Conservation (phyloP, 2,797 vertebrate species). For the Carcharodon carcharias region DNA sequence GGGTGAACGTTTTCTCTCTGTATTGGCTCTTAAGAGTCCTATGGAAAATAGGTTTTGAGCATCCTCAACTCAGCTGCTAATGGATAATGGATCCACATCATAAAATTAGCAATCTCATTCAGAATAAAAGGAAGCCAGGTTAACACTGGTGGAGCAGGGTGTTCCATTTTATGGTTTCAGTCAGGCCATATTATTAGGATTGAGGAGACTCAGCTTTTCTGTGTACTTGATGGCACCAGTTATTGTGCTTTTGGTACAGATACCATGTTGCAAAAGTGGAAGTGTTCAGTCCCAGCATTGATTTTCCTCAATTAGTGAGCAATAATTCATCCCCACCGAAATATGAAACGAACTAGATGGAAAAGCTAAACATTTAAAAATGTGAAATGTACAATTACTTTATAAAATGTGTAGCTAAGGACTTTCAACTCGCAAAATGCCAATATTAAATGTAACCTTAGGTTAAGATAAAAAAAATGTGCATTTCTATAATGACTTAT, state of each 20-base stretch:
- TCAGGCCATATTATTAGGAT: not conserved
- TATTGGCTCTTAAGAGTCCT: not conserved
- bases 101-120: not conserved
- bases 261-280: not conserved
- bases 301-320: constrained; percentile 26
- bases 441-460: constrained; percentile 5
- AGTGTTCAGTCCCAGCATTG: not conserved
- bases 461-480: not conserved
- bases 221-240: not conserved
- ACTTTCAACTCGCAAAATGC: not conserved
- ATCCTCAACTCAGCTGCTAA: not conserved
- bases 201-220: not conserved
- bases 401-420: not conserved
- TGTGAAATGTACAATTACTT: not conserved
- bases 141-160: not conserved
- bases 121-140: not conserved
- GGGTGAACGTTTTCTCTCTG: not conserved
- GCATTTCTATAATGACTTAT: constrained; percentile 1
- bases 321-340: constrained; percentile 11
- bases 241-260: not conserved
- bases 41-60: not conserved
- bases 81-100: not conserved
- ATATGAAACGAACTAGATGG: not conserved
- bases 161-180: not conserved
- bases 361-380: not conserved